Evolutionary conservation across 2,888 invertebrate genomes (phyloP).

Genomic region (Cynaeus angustus): DNA sequence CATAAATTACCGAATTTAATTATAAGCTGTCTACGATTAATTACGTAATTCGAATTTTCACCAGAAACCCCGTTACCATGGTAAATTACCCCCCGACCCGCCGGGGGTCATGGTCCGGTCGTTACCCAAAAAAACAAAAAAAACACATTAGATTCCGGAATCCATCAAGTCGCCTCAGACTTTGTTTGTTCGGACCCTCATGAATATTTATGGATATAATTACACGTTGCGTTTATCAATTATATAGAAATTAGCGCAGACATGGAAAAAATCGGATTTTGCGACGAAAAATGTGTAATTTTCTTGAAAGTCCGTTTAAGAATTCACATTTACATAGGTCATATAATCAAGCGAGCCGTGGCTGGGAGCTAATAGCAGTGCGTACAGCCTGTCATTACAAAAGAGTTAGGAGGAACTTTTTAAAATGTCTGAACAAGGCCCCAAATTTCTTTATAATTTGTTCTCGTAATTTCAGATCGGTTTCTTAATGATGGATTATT

Average conservation of each 20-base stretch:
- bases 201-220: constrained; percentile 50
- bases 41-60: constrained; percentile 32
- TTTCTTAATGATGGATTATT: constrained; percentile 44
- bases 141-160: constrained; percentile 56
- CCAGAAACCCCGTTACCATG: constrained; percentile 28
- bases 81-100: constrained; percentile 41
- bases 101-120: constrained; percentile 52
- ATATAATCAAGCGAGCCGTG: constrained; percentile 45
- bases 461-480: constrained; percentile 56
- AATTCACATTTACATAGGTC: constrained; percentile 46
- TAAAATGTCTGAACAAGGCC: constrained; percentile 63
- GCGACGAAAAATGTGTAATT: constrained; percentile 11
- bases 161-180: constrained; percentile 51
- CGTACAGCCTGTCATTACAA: constrained; percentile 68
- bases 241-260: constrained; percentile 39
- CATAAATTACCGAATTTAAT: constrained; percentile 19
- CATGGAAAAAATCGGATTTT: constrained; percentile 18
- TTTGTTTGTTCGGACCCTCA: constrained; percentile 7
- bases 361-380: constrained; percentile 47
- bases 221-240: constrained; percentile 41
- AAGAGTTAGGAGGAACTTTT: constrained; percentile 68
- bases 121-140: constrained; percentile 52
- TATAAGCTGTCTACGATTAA: constrained; percentile 23
- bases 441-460: constrained; percentile 70
- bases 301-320: constrained; percentile 1